Conservation (phyloP, 2,797 vertebrate genomes). For the Enteromius afrohamiltoni region DNA sequence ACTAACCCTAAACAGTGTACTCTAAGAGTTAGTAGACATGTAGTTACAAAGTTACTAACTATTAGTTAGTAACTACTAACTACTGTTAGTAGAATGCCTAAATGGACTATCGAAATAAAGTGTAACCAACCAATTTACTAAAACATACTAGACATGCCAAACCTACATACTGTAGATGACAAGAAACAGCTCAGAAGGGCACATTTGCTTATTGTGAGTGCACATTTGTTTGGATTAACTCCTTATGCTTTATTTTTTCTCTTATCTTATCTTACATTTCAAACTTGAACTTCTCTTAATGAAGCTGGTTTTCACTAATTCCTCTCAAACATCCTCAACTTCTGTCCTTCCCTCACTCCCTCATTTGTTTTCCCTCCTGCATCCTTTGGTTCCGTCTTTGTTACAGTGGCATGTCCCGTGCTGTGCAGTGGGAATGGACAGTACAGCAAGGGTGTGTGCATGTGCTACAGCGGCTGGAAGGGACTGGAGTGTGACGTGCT, state of each 20-base stretch:
- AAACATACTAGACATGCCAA: background rate
- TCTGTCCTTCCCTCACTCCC: conserved; percentile 26
- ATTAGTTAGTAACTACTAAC: too few relatives aligned
- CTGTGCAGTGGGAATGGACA: conserved; percentile 90
- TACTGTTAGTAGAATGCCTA: too few relatives aligned
- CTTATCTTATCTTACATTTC: conserved; percentile 41
- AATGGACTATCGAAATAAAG: too few relatives aligned
- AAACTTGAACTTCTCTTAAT: conserved; percentile 39
- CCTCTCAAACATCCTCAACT: conserved; percentile 19
- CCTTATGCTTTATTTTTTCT: conserved; percentile 15
- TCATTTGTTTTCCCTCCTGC: conserved; percentile 27
- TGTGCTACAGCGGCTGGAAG: conserved; percentile 92
- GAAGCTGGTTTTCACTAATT: conserved; percentile 46
- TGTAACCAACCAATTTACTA: background rate
- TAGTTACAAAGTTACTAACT: too few relatives aligned
- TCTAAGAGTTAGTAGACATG: too few relatives aligned
- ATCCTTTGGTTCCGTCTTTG: background rate
- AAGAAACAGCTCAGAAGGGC: background rate
- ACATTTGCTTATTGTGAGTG: background rate
- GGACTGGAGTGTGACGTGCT: conserved; percentile 87
- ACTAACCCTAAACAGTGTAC: too few relatives aligned
- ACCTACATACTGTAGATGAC: background rate
- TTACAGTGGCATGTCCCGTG: conserved; percentile 86
- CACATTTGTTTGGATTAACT: conserved; percentile 34
- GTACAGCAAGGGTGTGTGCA: conserved; percentile 86